These are phyloP conservation scores for Hydrotaea diabolus DNA, from an alignment of 2,888 invertebrate genomes.

Conservation along the genomic window DNA sequence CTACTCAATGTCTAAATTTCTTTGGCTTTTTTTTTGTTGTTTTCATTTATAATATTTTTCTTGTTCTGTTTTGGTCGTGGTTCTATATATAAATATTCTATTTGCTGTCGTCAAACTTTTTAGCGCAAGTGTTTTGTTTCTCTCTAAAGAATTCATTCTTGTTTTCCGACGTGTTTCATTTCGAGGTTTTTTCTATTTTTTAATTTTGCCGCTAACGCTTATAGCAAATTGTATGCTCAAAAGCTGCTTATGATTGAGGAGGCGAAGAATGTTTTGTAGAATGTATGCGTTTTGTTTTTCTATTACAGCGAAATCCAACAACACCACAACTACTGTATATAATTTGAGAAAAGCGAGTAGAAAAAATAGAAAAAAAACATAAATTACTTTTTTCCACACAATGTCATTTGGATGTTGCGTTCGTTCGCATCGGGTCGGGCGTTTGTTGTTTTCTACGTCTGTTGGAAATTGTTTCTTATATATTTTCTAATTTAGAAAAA, in stretches of 20 bases:
- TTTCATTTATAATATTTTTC: conserved; percentile 23
- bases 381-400: conserved; percentile 69
- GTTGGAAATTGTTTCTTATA: conserved; percentile 66
- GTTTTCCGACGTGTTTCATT: conserved; percentile 19
- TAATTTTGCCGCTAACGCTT: conserved; percentile 42
- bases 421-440: too few species aligned
- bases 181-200: not conserved
- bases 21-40: not conserved
- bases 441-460: conserved; percentile 60
- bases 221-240: conserved; percentile 51
- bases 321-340: too few species aligned
- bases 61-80: too few species aligned
- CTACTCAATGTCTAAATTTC: not conserved
- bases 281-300: conserved; percentile 43
- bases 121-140: conserved; percentile 74
- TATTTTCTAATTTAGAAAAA: conserved; percentile 67
- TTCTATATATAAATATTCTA: not conserved
- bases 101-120: conserved; percentile 79
- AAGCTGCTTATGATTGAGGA: conserved; percentile 45
- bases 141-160: conserved; percentile 14
- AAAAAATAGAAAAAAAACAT: conserved; percentile 52
- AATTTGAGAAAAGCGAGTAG: conserved; percentile 72
- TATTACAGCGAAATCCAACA: conserved; percentile 51
- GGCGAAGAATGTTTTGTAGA: conserved; percentile 18
- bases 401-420: conserved; percentile 63